Evolutionary conservation across 2,888 invertebrate species (phyloP).

Genomic region (Apomyelois bistriatella): DNA sequence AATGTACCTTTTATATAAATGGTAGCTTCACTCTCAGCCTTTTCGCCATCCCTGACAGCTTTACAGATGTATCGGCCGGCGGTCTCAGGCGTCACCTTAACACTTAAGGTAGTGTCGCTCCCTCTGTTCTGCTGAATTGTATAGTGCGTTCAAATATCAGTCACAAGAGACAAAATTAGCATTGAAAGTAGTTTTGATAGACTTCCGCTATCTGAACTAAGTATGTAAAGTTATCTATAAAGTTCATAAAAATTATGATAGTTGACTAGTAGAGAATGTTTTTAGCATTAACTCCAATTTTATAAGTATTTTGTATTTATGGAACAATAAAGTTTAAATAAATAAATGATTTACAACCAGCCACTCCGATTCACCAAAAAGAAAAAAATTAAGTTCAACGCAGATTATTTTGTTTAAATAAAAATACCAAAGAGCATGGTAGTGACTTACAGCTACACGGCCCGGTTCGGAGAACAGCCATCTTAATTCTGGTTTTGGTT

Average conservation of each 20-base stretch:
- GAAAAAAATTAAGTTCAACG: too few species aligned
- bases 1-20: slow-evolving; percentile 85
- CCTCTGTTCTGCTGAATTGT: slow-evolving; percentile 92
- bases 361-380: too few species aligned
- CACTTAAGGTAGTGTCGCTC: slow-evolving; percentile 83
- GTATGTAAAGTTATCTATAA: neutral
- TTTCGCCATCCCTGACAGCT: slow-evolving; percentile 94
- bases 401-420: too few species aligned
- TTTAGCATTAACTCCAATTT: too few species aligned
- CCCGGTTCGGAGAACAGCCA: slow-evolving; percentile 92
- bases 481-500: slow-evolving; percentile 91
- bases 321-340: too few species aligned
- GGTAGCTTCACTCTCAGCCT: slow-evolving; percentile 88
- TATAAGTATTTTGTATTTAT: too few species aligned
- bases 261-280: too few species aligned
- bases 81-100: slow-evolving; percentile 86
- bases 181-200: neutral
- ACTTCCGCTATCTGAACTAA: too few species aligned
- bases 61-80: slow-evolving; percentile 95
- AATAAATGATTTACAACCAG: too few species aligned
- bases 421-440: slow-evolving; percentile 42
- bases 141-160: slow-evolving; percentile 73
- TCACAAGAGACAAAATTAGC: slow-evolving; percentile 6
- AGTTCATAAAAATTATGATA: too few species aligned
- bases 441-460: slow-evolving; percentile 72